Conservation (phyloP, 2,113 vertebrate genomes). For the Silurus meridionalis region DNA sequence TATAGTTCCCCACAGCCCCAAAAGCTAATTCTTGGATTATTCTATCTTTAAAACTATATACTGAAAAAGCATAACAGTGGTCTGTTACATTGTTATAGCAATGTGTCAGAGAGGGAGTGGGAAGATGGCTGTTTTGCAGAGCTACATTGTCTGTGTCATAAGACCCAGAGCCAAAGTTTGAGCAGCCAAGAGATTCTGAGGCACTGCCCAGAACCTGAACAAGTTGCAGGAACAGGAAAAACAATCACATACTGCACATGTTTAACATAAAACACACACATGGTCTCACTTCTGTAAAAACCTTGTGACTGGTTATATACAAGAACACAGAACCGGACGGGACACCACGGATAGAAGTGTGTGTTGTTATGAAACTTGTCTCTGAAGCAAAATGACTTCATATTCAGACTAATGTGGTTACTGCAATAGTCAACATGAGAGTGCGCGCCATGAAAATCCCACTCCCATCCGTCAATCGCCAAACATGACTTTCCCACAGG, state of each 20-base stretch:
- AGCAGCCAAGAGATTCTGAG: conserved; percentile 46
- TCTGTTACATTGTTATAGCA: conserved; percentile 35
- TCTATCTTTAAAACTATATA: conserved; percentile 5
- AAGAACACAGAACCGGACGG: conserved; percentile 10
- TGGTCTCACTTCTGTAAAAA: conserved; percentile 17
- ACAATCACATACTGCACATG: conserved; percentile 47
- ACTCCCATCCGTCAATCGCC: conserved; percentile 8
- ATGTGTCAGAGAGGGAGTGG: conserved; percentile 40
- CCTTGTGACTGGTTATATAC: neutral
- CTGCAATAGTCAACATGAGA: conserved; percentile 33
- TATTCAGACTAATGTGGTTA: conserved; percentile 20
- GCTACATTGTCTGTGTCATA: conserved; percentile 32
- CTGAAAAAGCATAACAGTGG: conserved; percentile 8
- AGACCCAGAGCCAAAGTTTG: conserved; percentile 38
- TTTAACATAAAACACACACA: conserved; percentile 46
- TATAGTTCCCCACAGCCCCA: neutral
- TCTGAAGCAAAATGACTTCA: conserved; percentile 14
- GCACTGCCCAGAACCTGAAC: conserved; percentile 33
- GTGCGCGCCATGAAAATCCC: conserved; percentile 4
- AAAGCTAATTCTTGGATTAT: neutral
- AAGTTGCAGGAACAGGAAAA: conserved; percentile 42
- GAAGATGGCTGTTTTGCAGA: conserved; percentile 41
- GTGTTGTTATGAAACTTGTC: conserved; percentile 28
- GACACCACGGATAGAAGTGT: conserved; percentile 6
- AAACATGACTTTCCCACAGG: conserved; percentile 27